Conservation (phyloP, 2,797 vertebrate genomes). For the Neomorphus geoffroyi region DNA sequence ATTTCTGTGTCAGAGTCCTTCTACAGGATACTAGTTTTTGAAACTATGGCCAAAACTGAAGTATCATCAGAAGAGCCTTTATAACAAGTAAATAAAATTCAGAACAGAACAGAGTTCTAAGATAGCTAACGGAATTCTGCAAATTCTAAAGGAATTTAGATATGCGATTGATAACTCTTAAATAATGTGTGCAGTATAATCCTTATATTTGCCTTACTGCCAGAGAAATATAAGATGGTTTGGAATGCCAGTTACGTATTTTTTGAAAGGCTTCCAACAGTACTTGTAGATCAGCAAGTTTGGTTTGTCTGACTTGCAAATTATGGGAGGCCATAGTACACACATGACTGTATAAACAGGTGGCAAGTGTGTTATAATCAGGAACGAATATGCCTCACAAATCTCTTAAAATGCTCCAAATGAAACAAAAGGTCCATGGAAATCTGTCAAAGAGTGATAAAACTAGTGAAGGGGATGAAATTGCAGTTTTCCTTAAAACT, state of each 20-base stretch:
- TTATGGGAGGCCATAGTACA: neutral
- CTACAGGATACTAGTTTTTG: neutral
- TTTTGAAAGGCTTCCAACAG: neutral
- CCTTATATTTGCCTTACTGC: neutral
- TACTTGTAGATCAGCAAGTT: neutral
- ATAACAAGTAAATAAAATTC: neutral
- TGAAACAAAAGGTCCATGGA: neutral
- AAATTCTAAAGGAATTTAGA: neutral
- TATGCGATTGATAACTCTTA: neutral
- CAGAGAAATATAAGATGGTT: neutral
- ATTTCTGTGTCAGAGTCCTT: neutral
- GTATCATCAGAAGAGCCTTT: neutral
- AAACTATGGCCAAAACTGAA: neutral
- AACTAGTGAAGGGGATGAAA: neutral
- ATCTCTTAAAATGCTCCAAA: neutral
- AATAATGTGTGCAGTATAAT: neutral
- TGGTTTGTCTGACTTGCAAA: neutral
- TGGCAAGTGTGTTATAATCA: neutral
- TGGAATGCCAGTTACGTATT: neutral
- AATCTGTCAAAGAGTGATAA: neutral
- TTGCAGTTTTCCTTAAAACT: neutral
- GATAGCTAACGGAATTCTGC: neutral
- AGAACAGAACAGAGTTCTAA: neutral
- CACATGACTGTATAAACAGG: neutral
- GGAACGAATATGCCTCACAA: neutral